These are phyloP conservation scores for Crenichthys baileyi DNA, from an alignment of 2,797 vertebrate genomes.

Conservation along the genomic window DNA sequence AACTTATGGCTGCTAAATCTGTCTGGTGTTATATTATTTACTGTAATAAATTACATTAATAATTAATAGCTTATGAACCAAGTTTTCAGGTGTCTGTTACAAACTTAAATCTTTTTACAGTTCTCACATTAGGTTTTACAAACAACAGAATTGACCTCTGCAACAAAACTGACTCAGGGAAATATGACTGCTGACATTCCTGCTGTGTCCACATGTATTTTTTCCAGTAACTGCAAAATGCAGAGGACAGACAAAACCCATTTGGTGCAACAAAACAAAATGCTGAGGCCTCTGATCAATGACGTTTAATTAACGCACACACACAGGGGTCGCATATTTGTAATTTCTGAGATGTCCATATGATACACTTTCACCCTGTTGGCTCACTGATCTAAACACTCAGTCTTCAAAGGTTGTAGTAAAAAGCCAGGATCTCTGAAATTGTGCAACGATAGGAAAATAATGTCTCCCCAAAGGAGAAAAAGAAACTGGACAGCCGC, in stretches of 20 bases:
- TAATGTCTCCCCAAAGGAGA: conserved; percentile 48
- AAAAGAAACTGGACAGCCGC: conserved; percentile 32
- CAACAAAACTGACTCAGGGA: conserved; percentile 27
- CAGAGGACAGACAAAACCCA: conserved; percentile 42
- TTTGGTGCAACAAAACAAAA: conserved; percentile 55
- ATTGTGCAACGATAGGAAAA: conserved; percentile 59
- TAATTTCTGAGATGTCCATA: conserved; percentile 47
- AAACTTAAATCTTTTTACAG: background rate
- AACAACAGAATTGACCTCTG: conserved; percentile 7
- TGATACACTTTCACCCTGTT: conserved; percentile 54
- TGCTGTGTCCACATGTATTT: conserved; percentile 43
- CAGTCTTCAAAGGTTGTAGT: conserved; percentile 24
- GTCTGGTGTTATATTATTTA: background rate
- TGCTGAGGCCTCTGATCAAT: conserved; percentile 32
- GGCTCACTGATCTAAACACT: conserved; percentile 54
- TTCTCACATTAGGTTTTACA: conserved; percentile 15
- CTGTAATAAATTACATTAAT: background rate
- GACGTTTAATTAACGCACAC: conserved; percentile 42
- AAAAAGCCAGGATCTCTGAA: conserved; percentile 45
- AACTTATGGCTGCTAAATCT: background rate
- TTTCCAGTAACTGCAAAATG: conserved; percentile 33
- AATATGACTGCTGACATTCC: conserved; percentile 33
- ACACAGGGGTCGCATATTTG: conserved; percentile 63
- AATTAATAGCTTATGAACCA: background rate
- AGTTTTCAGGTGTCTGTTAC: background rate